These are phyloP conservation scores for Latrodectus geometricus DNA, from an alignment of 1,140 invertebrate genomes.

Conservation along the genomic window DNA sequence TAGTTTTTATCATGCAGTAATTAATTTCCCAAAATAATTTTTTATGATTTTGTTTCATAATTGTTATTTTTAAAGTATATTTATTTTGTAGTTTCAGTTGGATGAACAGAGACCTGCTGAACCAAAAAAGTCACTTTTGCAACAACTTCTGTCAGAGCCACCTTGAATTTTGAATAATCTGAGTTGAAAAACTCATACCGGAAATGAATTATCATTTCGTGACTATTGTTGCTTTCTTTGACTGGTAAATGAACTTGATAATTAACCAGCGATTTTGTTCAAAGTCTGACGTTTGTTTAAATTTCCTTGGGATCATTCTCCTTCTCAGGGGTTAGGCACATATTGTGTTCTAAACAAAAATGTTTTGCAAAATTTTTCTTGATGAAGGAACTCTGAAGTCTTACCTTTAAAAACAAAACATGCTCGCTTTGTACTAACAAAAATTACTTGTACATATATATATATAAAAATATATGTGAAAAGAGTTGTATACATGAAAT, in stretches of 20 bases:
- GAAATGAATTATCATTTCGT: neutral
- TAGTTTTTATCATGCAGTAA: neutral
- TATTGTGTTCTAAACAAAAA: neutral
- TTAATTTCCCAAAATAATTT: neutral
- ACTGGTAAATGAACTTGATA: neutral
- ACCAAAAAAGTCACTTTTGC: constrained; percentile 77
- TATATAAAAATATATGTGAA: constrained; percentile 17
- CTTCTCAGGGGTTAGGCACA: constrained; percentile 47
- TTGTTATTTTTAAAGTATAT: constrained; percentile 71
- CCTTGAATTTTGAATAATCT: constrained; percentile 29
- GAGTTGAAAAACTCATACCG: neutral
- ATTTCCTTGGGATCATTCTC: constrained; percentile 7
- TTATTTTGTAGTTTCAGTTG: constrained; percentile 69
- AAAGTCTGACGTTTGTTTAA: too few species aligned
- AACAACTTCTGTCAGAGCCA: constrained; percentile 80
- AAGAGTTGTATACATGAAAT: neutral
- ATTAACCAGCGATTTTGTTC: neutral
- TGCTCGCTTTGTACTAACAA: constrained; percentile 43
- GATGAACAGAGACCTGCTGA: constrained; percentile 76
- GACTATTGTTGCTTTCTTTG: neutral
- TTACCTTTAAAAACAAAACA: neutral
- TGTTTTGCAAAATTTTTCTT: neutral
- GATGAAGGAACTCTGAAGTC: neutral
- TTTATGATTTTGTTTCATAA: neutral
- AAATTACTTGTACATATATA: constrained; percentile 21